Evolutionary conservation across 2,888 invertebrate genomes (phyloP).

Genomic region (Balanococcus diminutus): DNA sequence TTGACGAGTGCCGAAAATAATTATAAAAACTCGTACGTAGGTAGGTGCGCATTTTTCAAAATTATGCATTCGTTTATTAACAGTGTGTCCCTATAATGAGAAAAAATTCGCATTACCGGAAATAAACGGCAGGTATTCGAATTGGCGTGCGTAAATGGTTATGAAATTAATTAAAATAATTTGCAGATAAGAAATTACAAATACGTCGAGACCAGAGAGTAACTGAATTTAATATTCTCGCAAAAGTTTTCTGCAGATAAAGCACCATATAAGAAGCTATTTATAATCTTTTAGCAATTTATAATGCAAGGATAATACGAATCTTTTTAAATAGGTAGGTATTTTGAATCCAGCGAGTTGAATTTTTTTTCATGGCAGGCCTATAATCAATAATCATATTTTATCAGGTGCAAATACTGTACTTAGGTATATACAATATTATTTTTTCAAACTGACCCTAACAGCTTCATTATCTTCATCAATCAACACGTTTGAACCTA

Average conservation of each 20-base stretch:
- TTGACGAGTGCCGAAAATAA: background rate
- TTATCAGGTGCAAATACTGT: no score
- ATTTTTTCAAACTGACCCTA: no score
- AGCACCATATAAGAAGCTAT: background rate
- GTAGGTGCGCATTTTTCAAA: background rate
- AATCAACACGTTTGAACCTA: background rate
- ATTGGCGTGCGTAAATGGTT: slow-evolving; percentile 11
- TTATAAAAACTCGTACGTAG: no score
- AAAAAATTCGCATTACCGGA: background rate
- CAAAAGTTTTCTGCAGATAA: background rate
- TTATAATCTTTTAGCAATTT: no score
- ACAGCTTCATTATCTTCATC: background rate
- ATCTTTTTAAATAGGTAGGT: no score
- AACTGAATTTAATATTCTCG: background rate
- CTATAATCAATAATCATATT: no score
- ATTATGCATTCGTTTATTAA: background rate
- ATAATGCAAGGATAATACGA: background rate
- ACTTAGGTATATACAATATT: no score
- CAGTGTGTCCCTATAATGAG: background rate
- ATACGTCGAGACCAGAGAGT: slow-evolving; percentile 21
- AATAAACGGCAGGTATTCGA: background rate
- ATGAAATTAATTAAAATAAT: slow-evolving; percentile 30
- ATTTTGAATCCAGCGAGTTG: no score
- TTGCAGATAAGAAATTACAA: background rate
- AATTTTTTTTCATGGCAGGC: no score